These are phyloP conservation scores for cat (Felis catus) DNA, from an alignment of 2,113 vertebrate genomes.

Conservation along the genomic window F.catus_Fca126_mat1.0 CM031416.1:143647501-143648000, in stretches of 20 bases:
- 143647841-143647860: neutral
- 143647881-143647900: neutral
- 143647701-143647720: neutral
- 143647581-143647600: neutral
- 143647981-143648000: neutral
- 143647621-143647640: neutral
- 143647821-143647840: neutral
- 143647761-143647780: rapidly evolving
- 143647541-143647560: too few species aligned
- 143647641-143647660: neutral
- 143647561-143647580: too few species aligned
- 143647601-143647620: neutral
- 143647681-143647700: neutral
- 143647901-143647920: neutral
- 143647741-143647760: neutral
- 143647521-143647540: rapidly evolving
- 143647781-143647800: neutral
- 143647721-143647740: neutral
- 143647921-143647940: neutral
- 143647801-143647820: neutral
- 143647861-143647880: neutral
- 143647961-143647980: neutral
- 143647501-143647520: neutral
- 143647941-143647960: neutral
- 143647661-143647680: neutral